Conservation (phyloP, 2,797 vertebrate species). For the Rhinella marina region DNA sequence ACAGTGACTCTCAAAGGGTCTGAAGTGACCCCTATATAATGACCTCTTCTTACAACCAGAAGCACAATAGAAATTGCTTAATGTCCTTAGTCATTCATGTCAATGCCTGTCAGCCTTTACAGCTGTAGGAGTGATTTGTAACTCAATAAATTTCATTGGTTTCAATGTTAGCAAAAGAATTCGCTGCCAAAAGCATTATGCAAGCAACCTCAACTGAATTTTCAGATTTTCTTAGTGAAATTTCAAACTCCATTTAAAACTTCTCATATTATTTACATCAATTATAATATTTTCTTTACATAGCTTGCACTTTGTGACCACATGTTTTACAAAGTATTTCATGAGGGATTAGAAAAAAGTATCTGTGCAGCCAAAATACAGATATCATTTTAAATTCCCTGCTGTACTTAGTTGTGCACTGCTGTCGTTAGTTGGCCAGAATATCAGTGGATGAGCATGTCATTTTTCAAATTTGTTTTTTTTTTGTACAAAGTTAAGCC, state of each 20-base stretch:
- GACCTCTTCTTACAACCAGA: conserved; percentile 17
- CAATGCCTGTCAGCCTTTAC: not conserved
- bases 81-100: not conserved
- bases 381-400: conserved; percentile 3
- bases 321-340: not conserved
- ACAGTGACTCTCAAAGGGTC: not conserved
- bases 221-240: not conserved
- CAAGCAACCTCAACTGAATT: not conserved
- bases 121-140: not conserved
- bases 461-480: not conserved
- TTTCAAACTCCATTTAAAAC: not conserved
- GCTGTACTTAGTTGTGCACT: no score
- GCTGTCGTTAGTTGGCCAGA: not conserved
- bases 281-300: not conserved
- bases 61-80: conserved; percentile 15
- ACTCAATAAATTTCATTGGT: conserved; percentile 2
- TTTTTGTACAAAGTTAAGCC: not conserved
- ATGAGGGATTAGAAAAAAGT: not conserved
- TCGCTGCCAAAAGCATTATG: not conserved
- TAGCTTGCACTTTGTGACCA: not conserved
- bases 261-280: not conserved
- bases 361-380: not conserved
- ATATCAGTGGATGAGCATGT: not conserved
- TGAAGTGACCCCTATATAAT: conserved; percentile 39
- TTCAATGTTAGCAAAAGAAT: not conserved